Evolutionary conservation across 1,140 invertebrate genomes (phyloP), one percentile per base, ranked within the genome.

Genomic region (Dendroctonus valens): DNA sequence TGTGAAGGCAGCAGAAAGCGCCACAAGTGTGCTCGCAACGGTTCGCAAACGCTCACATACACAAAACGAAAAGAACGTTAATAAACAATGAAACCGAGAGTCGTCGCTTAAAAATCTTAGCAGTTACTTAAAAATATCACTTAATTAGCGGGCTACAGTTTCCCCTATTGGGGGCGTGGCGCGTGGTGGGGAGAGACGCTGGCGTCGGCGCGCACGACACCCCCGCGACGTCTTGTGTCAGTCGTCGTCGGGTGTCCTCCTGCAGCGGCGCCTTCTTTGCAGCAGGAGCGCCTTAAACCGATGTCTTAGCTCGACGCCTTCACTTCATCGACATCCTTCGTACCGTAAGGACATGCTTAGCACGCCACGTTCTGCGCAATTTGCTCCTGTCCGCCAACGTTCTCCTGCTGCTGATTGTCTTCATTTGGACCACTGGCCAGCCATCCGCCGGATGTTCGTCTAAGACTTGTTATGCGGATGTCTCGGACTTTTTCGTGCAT

Each of bases 81-180:
- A 72, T 69, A 71, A 73, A 71, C 69, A 71, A 67, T 67, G 69
- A 72, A 72, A 71, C 69, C 71, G 67, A 71, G 71, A 71, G 65
- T 69, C 61, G 44, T 71, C 62, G 61, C 65, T 69, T 63, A 67
- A 70, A 77, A 77, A 77, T 78, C 77, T 78, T 78, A 73, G 71
- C 67, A 65, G 63, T 71, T 76, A 76, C 76, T 78, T 77, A 76
- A 77, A 77, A 77, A 77, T 76, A 73, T 72, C 67, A 73, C 77
- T 77, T 77, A 76, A 77, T 77, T 76, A 75, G 58, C 69, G 41
- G 52, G 48, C 12, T 8, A 41, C 38, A 15, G 67, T 69, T 68
- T 72, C 73, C 71, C 70, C 72, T 71, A 15, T 60, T 46, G 75
- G 73, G 70, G 76, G 75, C 76, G 76, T 76, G 75, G 70, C 74